Base-by-base conservation (phyloP, 92 coral and sea anemone species). In the Muricea muricata region DNA sequence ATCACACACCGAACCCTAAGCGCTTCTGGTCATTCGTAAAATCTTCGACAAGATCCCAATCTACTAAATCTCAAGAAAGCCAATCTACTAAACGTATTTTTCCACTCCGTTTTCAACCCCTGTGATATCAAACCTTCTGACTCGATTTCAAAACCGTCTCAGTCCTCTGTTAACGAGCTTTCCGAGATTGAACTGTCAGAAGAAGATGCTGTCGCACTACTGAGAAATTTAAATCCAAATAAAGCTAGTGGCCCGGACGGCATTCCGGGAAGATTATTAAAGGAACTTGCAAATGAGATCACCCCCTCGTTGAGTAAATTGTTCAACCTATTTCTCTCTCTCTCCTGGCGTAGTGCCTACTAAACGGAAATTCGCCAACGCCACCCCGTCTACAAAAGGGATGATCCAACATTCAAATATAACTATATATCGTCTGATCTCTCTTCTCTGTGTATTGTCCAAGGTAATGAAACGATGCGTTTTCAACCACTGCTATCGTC, bases 401-500 rank as follows among this genome's bases (percentile, higher is more conserved):
- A 81, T 23, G 86, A 81, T 67, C 75, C 78, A 10, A 30, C 78
- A 5, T 32, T 81, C 24, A 8, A 37, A 30, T 1, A 0, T 20
- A 81, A 81, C 41, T n/a, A n/a, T n/a, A n/a, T 81, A 81, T 42
- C 20, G 80, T 33, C 86, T 80, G 4, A 81, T 81, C 40, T 81
- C 86, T 26, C 86, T 81, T 9, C 58, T 81, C 7, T 2, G 63
- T 21, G 50, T 57, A 42, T 26, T 82, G 2, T 82, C 86, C 14
- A 82, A 81, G 32, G 80, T 81, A n/a, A 58, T 81, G 1, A 80
- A 81, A 65, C 28, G 85, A 21, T 81, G 93, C 32, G 70, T 87
- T 14, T 87, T 78, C 71, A 87, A 87, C 15, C 84, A 65, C 69
- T 90, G 91, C 52, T 65, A 52, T 63, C 69, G 56, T 0, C 89